phyloP scores from a whole-genome alignment of 2,888 invertebrate genomes.

The Melikaiella ostensackeni region DNA sequence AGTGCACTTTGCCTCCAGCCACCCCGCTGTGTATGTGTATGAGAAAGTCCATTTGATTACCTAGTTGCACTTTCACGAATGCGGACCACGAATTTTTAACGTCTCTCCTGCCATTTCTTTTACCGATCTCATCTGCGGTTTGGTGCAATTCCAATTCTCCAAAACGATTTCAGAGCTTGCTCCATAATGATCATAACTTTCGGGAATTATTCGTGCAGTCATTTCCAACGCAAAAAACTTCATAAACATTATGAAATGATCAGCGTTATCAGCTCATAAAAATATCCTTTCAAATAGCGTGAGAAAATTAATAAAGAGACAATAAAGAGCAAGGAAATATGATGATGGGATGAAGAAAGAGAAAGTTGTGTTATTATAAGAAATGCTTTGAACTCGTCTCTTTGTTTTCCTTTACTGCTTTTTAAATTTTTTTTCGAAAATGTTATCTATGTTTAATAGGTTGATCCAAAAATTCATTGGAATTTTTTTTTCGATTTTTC shows the following conservation, averaged over 20 bases:
- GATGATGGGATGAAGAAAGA: neutral
- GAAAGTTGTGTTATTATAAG: neutral
- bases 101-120: slow-evolving; percentile 33
- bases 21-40: neutral
- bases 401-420: too few species aligned
- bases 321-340: neutral
- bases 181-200: slow-evolving; percentile 3
- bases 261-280: slow-evolving; percentile 7
- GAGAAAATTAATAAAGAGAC: neutral
- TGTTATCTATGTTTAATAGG: too few species aligned
- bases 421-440: too few species aligned
- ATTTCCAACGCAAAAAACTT: neutral
- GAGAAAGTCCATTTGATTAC: slow-evolving; percentile 28
- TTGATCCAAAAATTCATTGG: too few species aligned
- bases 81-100: slow-evolving; percentile 22
- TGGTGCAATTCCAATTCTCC: slow-evolving; percentile 5
- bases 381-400: too few species aligned
- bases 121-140: slow-evolving; percentile 3
- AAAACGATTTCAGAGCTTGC: slow-evolving; percentile 12
- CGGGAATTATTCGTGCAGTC: neutral
- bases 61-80: slow-evolving; percentile 28
- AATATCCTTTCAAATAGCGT: neutral
- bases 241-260: neutral
- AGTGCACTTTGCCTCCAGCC: too few species aligned
- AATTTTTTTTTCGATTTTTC: too few species aligned